These are phyloP conservation scores for Ypsolopha sequella DNA, from an alignment of 2,888 invertebrate genomes.

Conservation along the genomic window DNA sequence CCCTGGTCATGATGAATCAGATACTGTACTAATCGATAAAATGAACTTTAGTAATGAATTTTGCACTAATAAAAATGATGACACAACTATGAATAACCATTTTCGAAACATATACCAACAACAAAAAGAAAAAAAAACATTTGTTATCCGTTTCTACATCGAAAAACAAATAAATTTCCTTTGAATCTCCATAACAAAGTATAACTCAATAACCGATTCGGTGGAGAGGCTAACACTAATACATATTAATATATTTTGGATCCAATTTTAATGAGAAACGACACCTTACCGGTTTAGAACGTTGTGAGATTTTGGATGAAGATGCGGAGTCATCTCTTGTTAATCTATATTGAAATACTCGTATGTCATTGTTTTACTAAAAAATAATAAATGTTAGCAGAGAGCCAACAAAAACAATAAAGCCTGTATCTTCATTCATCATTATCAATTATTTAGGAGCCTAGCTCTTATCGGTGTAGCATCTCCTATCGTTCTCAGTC, in stretches of 20 bases:
- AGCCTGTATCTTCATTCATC: neutral
- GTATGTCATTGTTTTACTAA: slow-evolving; percentile 52
- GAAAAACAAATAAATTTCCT: slow-evolving; percentile 32
- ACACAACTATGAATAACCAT: no score
- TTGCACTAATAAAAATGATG: no score
- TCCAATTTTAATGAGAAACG: slow-evolving; percentile 49
- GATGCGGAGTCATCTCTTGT: slow-evolving; percentile 64
- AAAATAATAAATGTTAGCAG: neutral
- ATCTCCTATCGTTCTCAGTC: no score
- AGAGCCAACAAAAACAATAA: neutral
- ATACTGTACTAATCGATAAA: no score
- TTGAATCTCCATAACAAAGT: slow-evolving; percentile 52
- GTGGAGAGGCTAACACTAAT: slow-evolving; percentile 56
- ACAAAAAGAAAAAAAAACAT: no score
- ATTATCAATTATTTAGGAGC: no score
- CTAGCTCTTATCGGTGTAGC: no score
- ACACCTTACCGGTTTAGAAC: slow-evolving; percentile 11
- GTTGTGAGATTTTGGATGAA: slow-evolving; percentile 25
- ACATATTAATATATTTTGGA: slow-evolving; percentile 56
- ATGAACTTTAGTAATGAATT: no score
- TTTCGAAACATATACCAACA: no score
- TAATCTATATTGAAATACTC: slow-evolving; percentile 69
- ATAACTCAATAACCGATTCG: slow-evolving; percentile 53
- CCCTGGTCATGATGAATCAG: no score
- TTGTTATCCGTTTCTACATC: no score